These are phyloP conservation scores for Tiliacea citrago DNA, from an alignment of 2,888 invertebrate genomes.

Conservation along the genomic window DNA sequence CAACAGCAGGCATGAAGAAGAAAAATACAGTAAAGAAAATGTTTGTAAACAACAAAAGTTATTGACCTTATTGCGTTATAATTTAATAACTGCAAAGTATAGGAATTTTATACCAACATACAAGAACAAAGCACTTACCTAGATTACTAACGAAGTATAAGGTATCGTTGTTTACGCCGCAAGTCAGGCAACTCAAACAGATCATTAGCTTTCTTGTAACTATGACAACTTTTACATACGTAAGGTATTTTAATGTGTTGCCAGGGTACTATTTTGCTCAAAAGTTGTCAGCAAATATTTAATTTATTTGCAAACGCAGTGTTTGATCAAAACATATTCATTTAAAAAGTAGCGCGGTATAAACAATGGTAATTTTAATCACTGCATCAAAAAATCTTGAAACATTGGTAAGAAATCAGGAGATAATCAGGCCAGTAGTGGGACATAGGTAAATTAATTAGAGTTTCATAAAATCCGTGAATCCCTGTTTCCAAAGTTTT, in stretches of 20 bases:
- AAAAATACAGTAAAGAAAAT: no score
- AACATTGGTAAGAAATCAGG: background rate
- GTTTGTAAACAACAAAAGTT: background rate
- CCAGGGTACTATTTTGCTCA: background rate
- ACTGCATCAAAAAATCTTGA: background rate
- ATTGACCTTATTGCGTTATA: constrained; percentile 31
- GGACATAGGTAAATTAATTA: background rate
- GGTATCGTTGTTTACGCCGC: constrained; percentile 34
- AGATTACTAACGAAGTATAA: constrained; percentile 38
- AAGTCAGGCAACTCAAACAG: constrained; percentile 31
- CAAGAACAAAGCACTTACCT: constrained; percentile 48
- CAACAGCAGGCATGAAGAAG: no score
- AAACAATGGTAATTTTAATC: background rate
- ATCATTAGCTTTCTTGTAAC: constrained; percentile 37
- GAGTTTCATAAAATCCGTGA: background rate
- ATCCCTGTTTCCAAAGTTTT: background rate
- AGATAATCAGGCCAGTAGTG: background rate
- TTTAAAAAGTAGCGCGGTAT: background rate
- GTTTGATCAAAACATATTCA: background rate
- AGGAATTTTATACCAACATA: constrained; percentile 30
- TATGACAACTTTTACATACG: constrained; percentile 4
- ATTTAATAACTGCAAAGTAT: constrained; percentile 38
- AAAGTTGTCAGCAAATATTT: background rate
- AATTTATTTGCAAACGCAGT: background rate
- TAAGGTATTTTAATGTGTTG: background rate